These are phyloP conservation scores for Prunella himalayana DNA, from an alignment of 2,113 vertebrate genomes.

Conservation along the genomic window DNA sequence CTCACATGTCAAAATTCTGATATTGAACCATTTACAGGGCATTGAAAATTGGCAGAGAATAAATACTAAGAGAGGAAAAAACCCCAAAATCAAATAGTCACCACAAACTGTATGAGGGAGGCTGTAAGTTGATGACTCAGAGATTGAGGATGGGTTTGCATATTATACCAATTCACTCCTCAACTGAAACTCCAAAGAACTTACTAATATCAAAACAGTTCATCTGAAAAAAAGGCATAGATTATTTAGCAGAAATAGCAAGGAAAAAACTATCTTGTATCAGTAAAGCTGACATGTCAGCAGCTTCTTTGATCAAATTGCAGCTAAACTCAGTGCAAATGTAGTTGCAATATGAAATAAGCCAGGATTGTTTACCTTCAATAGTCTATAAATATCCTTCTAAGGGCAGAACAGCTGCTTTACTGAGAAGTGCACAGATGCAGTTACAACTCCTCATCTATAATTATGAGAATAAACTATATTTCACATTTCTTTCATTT, in stretches of 20 bases:
- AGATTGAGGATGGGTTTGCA: constrained; percentile 8
- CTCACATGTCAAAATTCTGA: neutral
- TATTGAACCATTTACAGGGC: neutral
- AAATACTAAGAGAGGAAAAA: constrained; percentile 6
- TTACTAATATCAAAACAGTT: constrained; percentile 24
- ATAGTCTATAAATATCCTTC: constrained; percentile 43
- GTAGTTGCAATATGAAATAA: constrained; percentile 18
- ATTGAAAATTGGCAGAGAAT: constrained; percentile 36
- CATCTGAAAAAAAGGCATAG: constrained; percentile 46
- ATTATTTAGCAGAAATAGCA: constrained; percentile 17
- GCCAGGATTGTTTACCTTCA: constrained; percentile 51
- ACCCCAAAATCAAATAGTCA: neutral
- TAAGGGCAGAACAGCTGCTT: constrained; percentile 64
- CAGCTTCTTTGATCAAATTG: constrained; percentile 29
- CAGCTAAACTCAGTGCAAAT: constrained; percentile 15
- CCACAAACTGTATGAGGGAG: constrained; percentile 15
- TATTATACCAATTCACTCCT: constrained; percentile 5
- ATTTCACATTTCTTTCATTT: neutral
- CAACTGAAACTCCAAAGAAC: constrained; percentile 38
- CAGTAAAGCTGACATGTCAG: constrained; percentile 13
- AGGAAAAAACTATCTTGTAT: constrained; percentile 1
- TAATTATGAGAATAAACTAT: neutral
- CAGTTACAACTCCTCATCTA: neutral
- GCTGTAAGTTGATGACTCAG: constrained; percentile 27
- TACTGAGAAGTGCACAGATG: neutral